These are phyloP conservation scores for Burhinus bistriatus DNA, from an alignment of 2,113 vertebrate species.

Conservation along the genomic window DNA sequence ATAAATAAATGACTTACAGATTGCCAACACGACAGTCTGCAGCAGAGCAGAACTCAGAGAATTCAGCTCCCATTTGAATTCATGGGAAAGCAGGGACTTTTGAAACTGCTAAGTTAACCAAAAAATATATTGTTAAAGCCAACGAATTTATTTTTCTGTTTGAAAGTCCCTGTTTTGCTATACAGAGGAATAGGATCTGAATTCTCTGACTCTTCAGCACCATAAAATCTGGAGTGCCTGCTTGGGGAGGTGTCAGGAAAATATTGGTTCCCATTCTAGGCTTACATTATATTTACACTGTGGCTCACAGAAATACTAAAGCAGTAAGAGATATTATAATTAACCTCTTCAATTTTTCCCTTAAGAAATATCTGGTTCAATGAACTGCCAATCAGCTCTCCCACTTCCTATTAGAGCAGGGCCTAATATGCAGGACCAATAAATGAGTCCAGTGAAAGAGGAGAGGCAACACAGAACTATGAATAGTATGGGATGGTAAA, in stretches of 20 bases:
- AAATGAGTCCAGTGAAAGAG: neutral
- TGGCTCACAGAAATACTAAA: slow-evolving; percentile 47
- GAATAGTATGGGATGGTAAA: neutral
- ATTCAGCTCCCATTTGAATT: slow-evolving; percentile 62
- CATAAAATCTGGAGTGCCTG: slow-evolving; percentile 59
- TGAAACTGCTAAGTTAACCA: slow-evolving; percentile 63
- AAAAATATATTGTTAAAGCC: slow-evolving; percentile 67
- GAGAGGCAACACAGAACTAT: neutral
- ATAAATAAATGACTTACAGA: slow-evolving; percentile 46
- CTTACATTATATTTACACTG: slow-evolving; percentile 36
- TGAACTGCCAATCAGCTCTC: slow-evolving; percentile 44
- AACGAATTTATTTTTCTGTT: slow-evolving; percentile 59
- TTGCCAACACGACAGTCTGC: slow-evolving; percentile 27
- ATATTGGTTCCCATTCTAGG: slow-evolving; percentile 53
- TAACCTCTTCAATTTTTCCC: slow-evolving; percentile 52
- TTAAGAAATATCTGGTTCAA: slow-evolving; percentile 43
- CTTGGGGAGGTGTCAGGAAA: slow-evolving; percentile 63
- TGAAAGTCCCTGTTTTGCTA: slow-evolving; percentile 56
- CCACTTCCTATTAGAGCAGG: neutral
- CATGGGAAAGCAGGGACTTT: slow-evolving; percentile 56
- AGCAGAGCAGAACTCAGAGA: slow-evolving; percentile 33
- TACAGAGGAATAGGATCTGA: slow-evolving; percentile 42
- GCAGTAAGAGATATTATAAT: slow-evolving; percentile 50
- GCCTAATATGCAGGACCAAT: neutral
- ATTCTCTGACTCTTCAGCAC: slow-evolving; percentile 52